Evolutionary conservation across 2,797 vertebrate species (phyloP), one percentile per base, ranked within the genome.

Genomic region (Siniperca obscura): DNA sequence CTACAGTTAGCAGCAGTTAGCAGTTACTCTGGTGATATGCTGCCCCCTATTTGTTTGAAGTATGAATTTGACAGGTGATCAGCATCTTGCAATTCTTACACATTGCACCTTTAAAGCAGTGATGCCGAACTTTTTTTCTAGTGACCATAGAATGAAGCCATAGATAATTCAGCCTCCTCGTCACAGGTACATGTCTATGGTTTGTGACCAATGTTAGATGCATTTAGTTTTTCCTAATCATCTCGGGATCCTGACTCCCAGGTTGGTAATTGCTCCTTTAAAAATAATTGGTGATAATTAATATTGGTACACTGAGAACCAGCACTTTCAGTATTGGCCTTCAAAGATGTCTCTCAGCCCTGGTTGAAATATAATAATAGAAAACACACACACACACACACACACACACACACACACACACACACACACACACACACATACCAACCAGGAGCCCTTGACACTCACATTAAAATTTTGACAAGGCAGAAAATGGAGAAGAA

Each of bases 401-500:
- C 44, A 69, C 56, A 50, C 74, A 59, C 52, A 52, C 21, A 70
- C 66, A 71, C 22, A 22, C n/a, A 66, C 27, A 65, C 27, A 56
- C 59, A 67, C 21, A 59, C 64, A 52, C 72, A 74, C 44, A 40
- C 52, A 52, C 21, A 70, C 66, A 71, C 22, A 22, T 2, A 59
- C 25, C 17, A 57, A 55, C 21, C 30, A 74, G 4, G 50, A 50
- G 59, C 57, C 14, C 36, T 60, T 53, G 44, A 70, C 76, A 53
- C 56, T 71, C 67, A 60, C 21, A 36, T 48, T 40, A 68, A 3
- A 64, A 44, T 67, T 74, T 64, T 64, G 70, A 70, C 53, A 46
- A 53, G 74, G 59, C 50, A 85, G 70, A 38, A 74, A 53, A 81
- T 21, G 19, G 16, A 60, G 13, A 61, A 66, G 16, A 65, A 53